Percentiles rank a stretch among this genome's conserved stretches.
Evolutionary conservation across 2,797 vertebrate species (phyloP).

Genomic region (Podargus strigoides): DNA sequence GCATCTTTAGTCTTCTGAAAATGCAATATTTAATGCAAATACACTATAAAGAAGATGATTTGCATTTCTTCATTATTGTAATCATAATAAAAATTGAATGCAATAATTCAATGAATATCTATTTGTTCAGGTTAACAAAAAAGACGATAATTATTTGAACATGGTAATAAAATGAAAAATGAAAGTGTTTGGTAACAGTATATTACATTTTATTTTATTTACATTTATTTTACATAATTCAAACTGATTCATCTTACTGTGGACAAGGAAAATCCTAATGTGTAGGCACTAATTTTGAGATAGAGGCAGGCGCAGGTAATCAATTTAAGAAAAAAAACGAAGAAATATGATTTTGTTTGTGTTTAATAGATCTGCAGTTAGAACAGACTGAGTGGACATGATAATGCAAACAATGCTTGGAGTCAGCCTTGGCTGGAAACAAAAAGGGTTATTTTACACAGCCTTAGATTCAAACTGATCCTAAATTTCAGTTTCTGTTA

Average conservation of each 20-base stretch:
- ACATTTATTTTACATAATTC: slow-evolving; percentile 53
- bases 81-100: slow-evolving; percentile 34
- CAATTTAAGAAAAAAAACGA: background rate
- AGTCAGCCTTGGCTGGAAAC: background rate
- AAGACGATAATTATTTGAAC: slow-evolving; percentile 60
- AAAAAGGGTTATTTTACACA: background rate
- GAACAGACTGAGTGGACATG: background rate
- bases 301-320: background rate
- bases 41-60: slow-evolving; percentile 25
- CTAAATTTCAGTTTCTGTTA: background rate
- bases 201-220: slow-evolving; percentile 70
- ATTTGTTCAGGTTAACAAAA: slow-evolving; percentile 61
- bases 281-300: background rate
- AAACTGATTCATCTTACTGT: slow-evolving; percentile 16
- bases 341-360: background rate
- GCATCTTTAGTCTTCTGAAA: background rate
- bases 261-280: background rate
- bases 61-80: slow-evolving; percentile 39
- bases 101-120: slow-evolving; percentile 50
- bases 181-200: slow-evolving; percentile 44
- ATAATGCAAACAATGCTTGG: background rate
- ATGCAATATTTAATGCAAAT: slow-evolving; percentile 32
- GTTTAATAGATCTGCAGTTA: background rate
- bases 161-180: slow-evolving; percentile 57
- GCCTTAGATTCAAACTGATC: background rate